These are phyloP conservation scores for Globicephala melas DNA, from an alignment of 2,113 vertebrate genomes.

Conservation along the genomic window DNA sequence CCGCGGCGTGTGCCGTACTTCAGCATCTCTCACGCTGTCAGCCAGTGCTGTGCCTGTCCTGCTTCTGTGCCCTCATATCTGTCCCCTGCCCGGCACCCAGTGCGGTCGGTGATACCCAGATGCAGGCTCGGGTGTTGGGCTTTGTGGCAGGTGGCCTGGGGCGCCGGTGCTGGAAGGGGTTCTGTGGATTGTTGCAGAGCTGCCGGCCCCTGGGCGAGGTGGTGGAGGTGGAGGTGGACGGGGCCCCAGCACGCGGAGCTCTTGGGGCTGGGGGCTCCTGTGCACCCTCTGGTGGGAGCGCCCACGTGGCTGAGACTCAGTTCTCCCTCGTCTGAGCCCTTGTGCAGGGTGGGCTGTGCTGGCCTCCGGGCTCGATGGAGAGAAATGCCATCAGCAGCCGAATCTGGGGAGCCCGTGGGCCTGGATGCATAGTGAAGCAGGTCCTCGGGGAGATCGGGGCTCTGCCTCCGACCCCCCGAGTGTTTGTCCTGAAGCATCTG, in stretches of 20 bases:
- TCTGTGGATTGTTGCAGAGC: neutral
- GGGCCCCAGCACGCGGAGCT: neutral
- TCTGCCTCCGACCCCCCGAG: neutral
- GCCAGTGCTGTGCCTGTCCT: neutral
- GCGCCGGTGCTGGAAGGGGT: neutral
- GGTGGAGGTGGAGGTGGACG: neutral
- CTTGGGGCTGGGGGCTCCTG: neutral
- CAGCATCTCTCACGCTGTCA: neutral
- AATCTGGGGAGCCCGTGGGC: slow-evolving; percentile 62
- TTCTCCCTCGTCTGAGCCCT: slow-evolving; percentile 70
- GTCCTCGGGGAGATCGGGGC: fast-evolving
- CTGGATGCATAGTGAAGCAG: neutral
- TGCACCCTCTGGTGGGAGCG: slow-evolving; percentile 47
- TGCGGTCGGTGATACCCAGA: neutral
- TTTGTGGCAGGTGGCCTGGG: neutral
- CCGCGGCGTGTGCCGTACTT: neutral
- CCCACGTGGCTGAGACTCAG: slow-evolving; percentile 42
- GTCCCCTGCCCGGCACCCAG: neutral
- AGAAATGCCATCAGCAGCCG: slow-evolving; percentile 28
- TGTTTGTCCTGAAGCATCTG: neutral
- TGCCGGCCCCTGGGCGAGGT: neutral
- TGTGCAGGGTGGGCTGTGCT: slow-evolving; percentile 55
- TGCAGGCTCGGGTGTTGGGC: neutral
- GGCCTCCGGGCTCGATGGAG: slow-evolving; percentile 28
- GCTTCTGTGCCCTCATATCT: neutral